Evolutionary conservation across 2,888 invertebrate species (phyloP).

Genomic region (Tetranychus truncatus): DNA sequence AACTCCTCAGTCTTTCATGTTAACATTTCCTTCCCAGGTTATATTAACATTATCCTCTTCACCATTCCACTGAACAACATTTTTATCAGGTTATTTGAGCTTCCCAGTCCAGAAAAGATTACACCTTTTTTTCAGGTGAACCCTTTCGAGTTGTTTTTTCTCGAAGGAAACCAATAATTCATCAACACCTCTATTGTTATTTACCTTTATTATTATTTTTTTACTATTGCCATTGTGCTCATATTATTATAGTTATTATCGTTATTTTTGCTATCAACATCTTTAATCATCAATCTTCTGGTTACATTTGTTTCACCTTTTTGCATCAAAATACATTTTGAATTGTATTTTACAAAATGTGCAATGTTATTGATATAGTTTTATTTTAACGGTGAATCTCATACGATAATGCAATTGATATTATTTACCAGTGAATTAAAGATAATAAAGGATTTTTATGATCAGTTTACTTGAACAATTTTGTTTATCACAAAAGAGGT

Average conservation of each 20-base stretch:
- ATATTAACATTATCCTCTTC: neutral
- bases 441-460: too few species aligned
- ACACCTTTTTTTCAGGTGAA: neutral
- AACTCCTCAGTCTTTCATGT: neutral
- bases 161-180: neutral
- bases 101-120: neutral
- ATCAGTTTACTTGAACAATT: too few species aligned
- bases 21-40: neutral
- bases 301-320: too few species aligned
- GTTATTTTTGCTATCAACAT: neutral
- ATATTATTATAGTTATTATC: neutral
- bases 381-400: too few species aligned
- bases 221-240: neutral
- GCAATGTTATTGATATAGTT: too few species aligned
- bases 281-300: neutral
- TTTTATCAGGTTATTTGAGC: neutral
- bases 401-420: too few species aligned
- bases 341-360: too few species aligned
- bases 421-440: too few species aligned
- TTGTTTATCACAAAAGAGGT: too few species aligned
- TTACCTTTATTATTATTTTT: neutral
- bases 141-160: neutral
- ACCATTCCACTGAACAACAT: neutral
- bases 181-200: neutral
- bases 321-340: too few species aligned